phyloP scores from a whole-genome alignment of 30 jellyfish, hydroid and myxozoan genomes.

The Turritopsis dohrnii region DNA sequence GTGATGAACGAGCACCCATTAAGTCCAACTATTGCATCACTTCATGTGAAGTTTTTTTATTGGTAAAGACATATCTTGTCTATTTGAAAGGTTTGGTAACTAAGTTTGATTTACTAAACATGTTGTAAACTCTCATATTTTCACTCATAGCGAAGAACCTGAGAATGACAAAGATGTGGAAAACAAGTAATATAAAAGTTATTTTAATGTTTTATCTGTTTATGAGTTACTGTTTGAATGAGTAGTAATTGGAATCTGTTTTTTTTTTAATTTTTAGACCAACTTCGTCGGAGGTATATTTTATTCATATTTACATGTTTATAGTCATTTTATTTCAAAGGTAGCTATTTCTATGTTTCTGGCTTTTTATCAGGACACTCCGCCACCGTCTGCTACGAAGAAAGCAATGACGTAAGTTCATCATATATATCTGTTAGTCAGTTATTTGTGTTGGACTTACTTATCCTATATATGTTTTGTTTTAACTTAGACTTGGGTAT shows the following conservation, averaged over 20 bases:
- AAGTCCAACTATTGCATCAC: slow-evolving; percentile 4
- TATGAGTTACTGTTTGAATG: too few species aligned
- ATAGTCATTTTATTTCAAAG: background rate
- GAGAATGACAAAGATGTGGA: slow-evolving; percentile 2
- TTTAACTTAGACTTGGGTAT: background rate
- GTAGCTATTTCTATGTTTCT: background rate
- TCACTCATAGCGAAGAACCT: background rate
- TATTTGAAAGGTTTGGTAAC: background rate
- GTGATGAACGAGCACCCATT: slow-evolving; percentile 38
- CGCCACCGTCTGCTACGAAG: background rate
- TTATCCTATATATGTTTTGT: too few species aligned
- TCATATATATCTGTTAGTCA: background rate
- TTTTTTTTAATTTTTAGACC: background rate
- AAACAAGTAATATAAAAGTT: background rate
- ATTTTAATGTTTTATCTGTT: too few species aligned
- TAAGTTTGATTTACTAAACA: background rate
- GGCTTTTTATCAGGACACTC: background rate
- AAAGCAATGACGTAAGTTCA: background rate
- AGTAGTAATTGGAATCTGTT: background rate
- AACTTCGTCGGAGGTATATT: background rate
- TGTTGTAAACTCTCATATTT: background rate
- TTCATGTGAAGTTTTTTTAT: background rate
- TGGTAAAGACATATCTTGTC: background rate
- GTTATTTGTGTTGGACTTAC: background rate
- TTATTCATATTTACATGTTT: background rate